Evolutionary conservation across 1,140 invertebrate genomes (phyloP).

Genomic region (Monomorium pharaonis): DNA sequence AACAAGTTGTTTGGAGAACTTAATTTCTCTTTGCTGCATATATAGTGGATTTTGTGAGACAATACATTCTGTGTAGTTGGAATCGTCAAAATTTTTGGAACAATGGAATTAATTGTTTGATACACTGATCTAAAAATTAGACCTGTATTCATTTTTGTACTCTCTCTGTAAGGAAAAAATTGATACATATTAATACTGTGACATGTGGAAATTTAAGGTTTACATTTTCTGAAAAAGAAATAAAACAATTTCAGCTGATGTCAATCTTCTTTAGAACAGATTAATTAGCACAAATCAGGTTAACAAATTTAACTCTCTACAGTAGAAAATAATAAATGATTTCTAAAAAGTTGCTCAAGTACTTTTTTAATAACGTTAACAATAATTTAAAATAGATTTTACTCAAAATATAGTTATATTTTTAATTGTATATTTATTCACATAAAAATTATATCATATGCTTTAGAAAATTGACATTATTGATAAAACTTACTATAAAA

Average conservation of each 20-base stretch:
- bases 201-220: background rate
- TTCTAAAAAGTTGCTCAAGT: background rate
- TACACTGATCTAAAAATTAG: slow-evolving; percentile 14
- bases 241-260: background rate
- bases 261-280: background rate
- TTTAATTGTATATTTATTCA: background rate
- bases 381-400: background rate
- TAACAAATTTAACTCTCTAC: background rate
- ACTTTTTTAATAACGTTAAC: background rate
- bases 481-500: background rate
- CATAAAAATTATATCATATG: background rate
- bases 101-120: slow-evolving; percentile 1
- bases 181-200: background rate
- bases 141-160: slow-evolving; percentile 46
- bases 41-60: background rate
- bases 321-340: background rate
- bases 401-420: background rate
- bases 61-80: background rate
- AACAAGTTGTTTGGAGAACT: background rate
- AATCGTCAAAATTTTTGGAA: slow-evolving; percentile 6
- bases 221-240: background rate
- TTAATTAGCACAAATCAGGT: background rate
- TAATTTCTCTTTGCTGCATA: slow-evolving; percentile 12
- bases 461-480: background rate
- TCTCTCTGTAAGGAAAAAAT: slow-evolving; percentile 19